Conservation (phyloP, 2,888 invertebrate species). For the Cerastoderma edule region DNA sequence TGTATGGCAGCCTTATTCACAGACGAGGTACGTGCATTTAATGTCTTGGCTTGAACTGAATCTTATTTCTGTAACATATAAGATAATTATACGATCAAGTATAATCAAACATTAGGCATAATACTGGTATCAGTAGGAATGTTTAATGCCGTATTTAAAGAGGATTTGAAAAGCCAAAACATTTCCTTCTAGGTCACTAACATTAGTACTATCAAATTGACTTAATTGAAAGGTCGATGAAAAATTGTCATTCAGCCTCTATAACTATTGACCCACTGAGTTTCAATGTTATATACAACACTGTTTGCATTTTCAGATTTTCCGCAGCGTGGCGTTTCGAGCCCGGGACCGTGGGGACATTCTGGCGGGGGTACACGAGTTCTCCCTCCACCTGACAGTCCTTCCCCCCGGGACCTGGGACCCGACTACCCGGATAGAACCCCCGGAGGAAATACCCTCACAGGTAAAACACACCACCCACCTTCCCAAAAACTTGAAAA, state of each 20-base stretch:
- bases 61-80: too few relatives aligned
- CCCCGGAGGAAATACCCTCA: conserved; percentile 74
- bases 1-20: conserved; percentile 97
- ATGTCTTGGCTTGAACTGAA: neutral
- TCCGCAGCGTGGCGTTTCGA: conserved; percentile 76
- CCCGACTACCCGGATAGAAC: conserved; percentile 89
- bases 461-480: conserved; percentile 53
- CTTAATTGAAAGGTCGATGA: too few relatives aligned
- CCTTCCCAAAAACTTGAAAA: neutral
- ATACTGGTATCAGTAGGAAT: too few relatives aligned
- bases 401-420: conserved; percentile 99
- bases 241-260: too few relatives aligned
- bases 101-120: too few relatives aligned
- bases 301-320: conserved; percentile 72
- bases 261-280: too few relatives aligned
- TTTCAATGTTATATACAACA: too few relatives aligned
- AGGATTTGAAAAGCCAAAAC: too few relatives aligned
- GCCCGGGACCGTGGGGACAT: conserved; percentile 89
- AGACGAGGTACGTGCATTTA: conserved; percentile 90
- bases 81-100: too few relatives aligned
- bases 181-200: too few relatives aligned
- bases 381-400: conserved; percentile 90
- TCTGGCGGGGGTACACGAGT: conserved; percentile 96
- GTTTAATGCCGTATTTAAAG: too few relatives aligned
- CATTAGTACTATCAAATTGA: too few relatives aligned